Evolutionary conservation across 2,888 invertebrate genomes (phyloP).

Genomic region (Villa cingulata): DNA sequence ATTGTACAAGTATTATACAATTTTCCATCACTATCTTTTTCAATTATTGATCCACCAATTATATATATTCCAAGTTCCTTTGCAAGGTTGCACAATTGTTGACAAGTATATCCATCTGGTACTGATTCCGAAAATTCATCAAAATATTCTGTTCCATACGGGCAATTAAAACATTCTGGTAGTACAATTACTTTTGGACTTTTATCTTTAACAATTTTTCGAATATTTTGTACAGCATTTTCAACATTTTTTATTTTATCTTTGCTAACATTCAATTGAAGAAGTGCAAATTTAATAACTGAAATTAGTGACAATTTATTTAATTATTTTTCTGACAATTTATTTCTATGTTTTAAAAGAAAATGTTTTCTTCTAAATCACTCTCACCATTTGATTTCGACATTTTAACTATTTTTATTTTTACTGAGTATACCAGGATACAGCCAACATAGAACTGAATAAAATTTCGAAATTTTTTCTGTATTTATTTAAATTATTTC

Average conservation of each 20-base stretch:
- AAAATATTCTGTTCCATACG: conserved; percentile 81
- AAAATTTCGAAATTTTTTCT: too few relatives aligned
- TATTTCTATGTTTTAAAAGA: too few relatives aligned
- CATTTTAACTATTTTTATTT: too few relatives aligned
- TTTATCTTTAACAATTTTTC: conserved; percentile 48
- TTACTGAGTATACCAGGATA: too few relatives aligned
- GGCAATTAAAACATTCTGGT: conserved; percentile 90
- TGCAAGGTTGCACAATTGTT: conserved; percentile 59
- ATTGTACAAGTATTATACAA: conserved; percentile 81
- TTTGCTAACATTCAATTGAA: conserved; percentile 67
- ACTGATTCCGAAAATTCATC: conserved; percentile 73
- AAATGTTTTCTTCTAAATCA: too few relatives aligned
- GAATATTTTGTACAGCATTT: conserved; percentile 56
- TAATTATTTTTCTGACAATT: background rate
- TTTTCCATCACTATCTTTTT: conserved; percentile 43
- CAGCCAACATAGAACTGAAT: too few relatives aligned
- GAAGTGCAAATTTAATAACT: conserved; percentile 45
- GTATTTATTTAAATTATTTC: too few relatives aligned
- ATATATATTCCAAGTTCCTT: conserved; percentile 61
- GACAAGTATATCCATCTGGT: conserved; percentile 62
- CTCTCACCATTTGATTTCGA: too few relatives aligned
- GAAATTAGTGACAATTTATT: background rate
- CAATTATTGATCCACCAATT: conserved; percentile 85
- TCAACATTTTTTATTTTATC: conserved; percentile 64
- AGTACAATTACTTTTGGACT: conserved; percentile 52